Conservation (phyloP, 2,888 invertebrate genomes). For the Agrenia bidenticulata region DNA sequence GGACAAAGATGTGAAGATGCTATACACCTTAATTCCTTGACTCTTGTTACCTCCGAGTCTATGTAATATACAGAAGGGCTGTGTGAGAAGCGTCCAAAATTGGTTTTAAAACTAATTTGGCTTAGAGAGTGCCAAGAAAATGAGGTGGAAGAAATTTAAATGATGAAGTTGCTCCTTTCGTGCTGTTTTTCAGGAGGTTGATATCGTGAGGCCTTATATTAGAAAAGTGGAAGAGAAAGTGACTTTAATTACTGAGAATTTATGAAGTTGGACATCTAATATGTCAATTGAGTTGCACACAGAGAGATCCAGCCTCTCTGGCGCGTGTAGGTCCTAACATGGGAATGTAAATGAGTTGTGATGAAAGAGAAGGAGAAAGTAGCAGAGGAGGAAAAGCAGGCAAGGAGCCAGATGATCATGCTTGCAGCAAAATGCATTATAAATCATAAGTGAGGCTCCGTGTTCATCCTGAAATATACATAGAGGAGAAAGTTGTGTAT, state of each 20-base stretch:
- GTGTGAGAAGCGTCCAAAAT: too few relatives aligned
- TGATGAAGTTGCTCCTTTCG: neutral
- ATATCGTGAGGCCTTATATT: too few relatives aligned
- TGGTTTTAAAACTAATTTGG: too few relatives aligned
- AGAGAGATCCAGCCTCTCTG: too few relatives aligned
- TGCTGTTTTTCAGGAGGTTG: constrained; percentile 5
- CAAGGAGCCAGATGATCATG: neutral
- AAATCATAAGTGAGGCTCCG: too few relatives aligned
- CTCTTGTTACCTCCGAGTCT: neutral
- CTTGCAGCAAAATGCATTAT: too few relatives aligned
- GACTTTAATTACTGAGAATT: constrained; percentile 41
- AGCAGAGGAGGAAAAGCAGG: neutral
- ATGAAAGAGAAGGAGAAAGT: constrained; percentile 1
- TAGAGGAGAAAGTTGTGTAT: too few relatives aligned
- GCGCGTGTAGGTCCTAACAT: too few relatives aligned
- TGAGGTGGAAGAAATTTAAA: constrained; percentile 6
- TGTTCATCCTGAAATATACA: too few relatives aligned
- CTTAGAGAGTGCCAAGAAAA: too few relatives aligned
- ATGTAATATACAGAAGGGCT: too few relatives aligned
- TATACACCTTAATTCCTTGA: neutral
- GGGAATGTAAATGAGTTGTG: constrained; percentile 1
- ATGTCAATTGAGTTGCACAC: constrained; percentile 25
- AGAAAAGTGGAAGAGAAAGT: constrained; percentile 15
- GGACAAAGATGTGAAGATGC: too few relatives aligned
- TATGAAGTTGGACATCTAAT: constrained; percentile 36